A percentile compares a stretch with the other conserved stretches of the same genome.
phyloP scores from a whole-genome alignment of 2,797 vertebrate species.

The Hozukius guyotensis region DNA sequence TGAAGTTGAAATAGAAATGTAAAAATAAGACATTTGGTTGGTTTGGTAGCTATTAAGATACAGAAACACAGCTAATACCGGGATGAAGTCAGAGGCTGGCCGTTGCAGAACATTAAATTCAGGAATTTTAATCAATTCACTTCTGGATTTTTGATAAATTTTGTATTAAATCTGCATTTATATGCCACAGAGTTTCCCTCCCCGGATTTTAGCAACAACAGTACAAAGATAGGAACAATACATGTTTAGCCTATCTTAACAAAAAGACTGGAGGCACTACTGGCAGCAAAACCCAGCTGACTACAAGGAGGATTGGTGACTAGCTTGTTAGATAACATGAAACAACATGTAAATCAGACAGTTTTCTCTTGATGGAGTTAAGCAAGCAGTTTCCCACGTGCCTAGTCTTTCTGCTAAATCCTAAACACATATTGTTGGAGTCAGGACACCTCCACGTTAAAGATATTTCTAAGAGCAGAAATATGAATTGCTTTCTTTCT shows the following conservation, averaged over 20 bases:
- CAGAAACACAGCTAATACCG: background rate
- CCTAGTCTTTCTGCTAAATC: background rate
- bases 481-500: background rate
- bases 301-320: background rate
- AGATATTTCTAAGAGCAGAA: background rate
- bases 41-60: background rate
- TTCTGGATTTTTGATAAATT: background rate
- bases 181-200: background rate
- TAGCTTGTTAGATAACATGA: background rate
- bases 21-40: background rate
- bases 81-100: background rate
- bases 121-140: background rate
- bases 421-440: background rate
- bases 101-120: background rate
- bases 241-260: background rate
- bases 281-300: background rate
- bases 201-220: background rate
- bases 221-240: background rate
- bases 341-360: background rate
- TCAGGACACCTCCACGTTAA: background rate
- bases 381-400: background rate
- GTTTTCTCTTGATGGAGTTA: background rate
- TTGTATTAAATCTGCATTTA: background rate
- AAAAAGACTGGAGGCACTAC: background rate
- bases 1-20: background rate